Conservation (phyloP, 2,888 invertebrate species). For the Macaria notata region DNA sequence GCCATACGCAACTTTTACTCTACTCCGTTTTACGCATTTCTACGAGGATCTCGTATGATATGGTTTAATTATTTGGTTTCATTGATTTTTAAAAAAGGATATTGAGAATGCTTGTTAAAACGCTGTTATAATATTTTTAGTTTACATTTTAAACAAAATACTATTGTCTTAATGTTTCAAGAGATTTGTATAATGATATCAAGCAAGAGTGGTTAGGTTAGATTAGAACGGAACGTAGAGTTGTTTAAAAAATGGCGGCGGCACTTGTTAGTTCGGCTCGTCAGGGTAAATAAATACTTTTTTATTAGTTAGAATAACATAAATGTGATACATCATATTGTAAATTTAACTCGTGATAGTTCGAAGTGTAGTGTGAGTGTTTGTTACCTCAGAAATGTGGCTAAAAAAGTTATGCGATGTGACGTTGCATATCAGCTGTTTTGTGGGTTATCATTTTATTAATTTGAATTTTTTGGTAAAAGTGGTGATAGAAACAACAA, state of each 20-base stretch:
- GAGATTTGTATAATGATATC: too few species aligned
- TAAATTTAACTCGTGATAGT: too few species aligned
- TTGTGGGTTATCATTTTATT: slow-evolving; percentile 34
- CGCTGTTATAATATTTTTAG: too few species aligned
- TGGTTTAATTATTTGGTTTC: too few species aligned
- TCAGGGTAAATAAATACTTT: slow-evolving; percentile 74
- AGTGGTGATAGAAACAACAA: neutral
- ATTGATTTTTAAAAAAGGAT: too few species aligned
- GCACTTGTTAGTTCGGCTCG: slow-evolving; percentile 81
- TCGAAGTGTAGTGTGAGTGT: slow-evolving; percentile 8
- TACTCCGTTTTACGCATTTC: too few species aligned
- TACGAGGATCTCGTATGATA: too few species aligned
- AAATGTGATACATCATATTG: neutral
- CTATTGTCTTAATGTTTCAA: too few species aligned
- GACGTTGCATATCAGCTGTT: slow-evolving; percentile 68
- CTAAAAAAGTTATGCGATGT: slow-evolving; percentile 40
- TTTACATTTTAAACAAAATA: too few species aligned
- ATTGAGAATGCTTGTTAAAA: too few species aligned
- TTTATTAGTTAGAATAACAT: slow-evolving; percentile 32
- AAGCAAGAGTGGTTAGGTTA: too few species aligned
- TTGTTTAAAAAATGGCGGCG: slow-evolving; percentile 70
- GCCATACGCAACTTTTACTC: too few species aligned
- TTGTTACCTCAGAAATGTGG: slow-evolving; percentile 8
- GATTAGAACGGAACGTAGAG: neutral
- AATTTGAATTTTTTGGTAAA: neutral